These are phyloP conservation scores for Gallinago media DNA, from an alignment of 2,113 vertebrate species.

Conservation along the genomic window DNA sequence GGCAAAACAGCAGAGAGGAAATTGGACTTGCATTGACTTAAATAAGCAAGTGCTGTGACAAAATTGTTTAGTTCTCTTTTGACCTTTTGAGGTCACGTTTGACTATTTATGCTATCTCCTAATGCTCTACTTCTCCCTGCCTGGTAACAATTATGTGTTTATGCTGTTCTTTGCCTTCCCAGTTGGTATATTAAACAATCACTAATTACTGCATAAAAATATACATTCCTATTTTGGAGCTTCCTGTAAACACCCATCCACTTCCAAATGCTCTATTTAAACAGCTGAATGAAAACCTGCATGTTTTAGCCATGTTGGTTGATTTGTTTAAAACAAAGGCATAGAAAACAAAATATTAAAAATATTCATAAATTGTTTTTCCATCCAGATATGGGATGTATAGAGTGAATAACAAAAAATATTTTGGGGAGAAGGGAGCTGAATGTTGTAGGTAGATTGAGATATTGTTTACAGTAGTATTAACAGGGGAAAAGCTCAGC, in stretches of 20 bases:
- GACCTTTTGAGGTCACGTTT: conserved; percentile 81
- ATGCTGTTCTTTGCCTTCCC: conserved; percentile 68
- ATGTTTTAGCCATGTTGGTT: background rate
- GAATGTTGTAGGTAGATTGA: background rate
- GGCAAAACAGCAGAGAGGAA: conserved; percentile 69
- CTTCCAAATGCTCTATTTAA: background rate
- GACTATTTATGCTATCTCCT: conserved; percentile 84
- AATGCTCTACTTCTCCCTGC: conserved; percentile 78
- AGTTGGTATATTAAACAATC: conserved; percentile 78
- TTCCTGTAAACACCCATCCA: conserved; percentile 52
- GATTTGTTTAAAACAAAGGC: background rate
- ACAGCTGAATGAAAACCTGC: background rate
- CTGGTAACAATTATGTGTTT: conserved; percentile 84
- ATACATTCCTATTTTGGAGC: conserved; percentile 65
- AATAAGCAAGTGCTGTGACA: conserved; percentile 80
- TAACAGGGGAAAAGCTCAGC: background rate
- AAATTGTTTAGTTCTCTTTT: conserved; percentile 82
- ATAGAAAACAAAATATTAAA: background rate
- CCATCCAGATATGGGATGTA: background rate
- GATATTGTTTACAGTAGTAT: background rate
- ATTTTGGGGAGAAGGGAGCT: background rate
- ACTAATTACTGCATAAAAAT: conserved; percentile 78
- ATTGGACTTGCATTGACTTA: conserved; percentile 77
- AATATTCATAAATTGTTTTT: background rate
- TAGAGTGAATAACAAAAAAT: background rate